Evolutionary conservation across 2,888 invertebrate genomes (phyloP).

Genomic region (Poecilus cupreus): DNA sequence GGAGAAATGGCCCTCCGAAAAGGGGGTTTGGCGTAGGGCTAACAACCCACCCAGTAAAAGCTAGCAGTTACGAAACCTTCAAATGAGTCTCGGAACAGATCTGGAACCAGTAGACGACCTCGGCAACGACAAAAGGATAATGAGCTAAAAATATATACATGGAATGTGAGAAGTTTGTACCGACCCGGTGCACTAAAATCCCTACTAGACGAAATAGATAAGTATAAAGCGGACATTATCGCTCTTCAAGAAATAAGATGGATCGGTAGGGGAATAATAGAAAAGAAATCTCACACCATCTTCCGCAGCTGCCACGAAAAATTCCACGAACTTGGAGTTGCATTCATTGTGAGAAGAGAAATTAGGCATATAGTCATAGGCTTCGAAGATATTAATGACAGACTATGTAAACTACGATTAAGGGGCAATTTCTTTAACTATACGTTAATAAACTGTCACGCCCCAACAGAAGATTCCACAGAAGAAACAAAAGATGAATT

Average conservation of each 20-base stretch:
- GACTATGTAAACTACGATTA: constrained; percentile 61
- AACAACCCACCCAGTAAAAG: no score
- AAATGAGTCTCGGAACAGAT: no score
- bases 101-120: not conserved
- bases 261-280: not conserved
- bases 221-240: constrained; percentile 10
- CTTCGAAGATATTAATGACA: constrained; percentile 60
- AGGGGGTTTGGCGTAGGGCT: no score
- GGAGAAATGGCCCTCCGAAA: no score
- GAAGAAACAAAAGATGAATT: constrained; percentile 61
- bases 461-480: constrained; percentile 62
- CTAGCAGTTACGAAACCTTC: no score
- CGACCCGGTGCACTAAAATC: not conserved
- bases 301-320: constrained; percentile 16
- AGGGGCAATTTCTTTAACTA: constrained; percentile 61
- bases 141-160: not conserved
- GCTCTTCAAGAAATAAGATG: constrained; percentile 24
- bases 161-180: constrained; percentile 1
- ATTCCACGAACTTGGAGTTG: not conserved
- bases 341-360: constrained; percentile 22
- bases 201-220: not conserved
- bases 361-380: constrained; percentile 32
- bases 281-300: not conserved
- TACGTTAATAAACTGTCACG: constrained; percentile 61
- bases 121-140: not conserved